phyloP scores from a whole-genome alignment of 2,797 vertebrate genomes.

The Tapera naevia region DNA sequence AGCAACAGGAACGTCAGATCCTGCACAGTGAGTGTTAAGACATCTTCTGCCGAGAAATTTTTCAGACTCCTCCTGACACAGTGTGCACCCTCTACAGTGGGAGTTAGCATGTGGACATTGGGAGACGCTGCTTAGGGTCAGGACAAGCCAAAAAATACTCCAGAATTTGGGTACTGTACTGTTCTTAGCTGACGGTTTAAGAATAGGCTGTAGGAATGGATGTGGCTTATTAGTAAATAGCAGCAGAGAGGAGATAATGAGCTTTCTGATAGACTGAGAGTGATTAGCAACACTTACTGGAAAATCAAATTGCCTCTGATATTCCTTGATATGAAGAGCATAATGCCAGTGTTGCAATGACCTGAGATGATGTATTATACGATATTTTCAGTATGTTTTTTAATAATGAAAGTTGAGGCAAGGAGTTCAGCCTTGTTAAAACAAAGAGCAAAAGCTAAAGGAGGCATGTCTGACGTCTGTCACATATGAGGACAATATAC shows the following conservation, averaged over 20 bases:
- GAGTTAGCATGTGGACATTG: neutral
- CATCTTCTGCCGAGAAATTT: neutral
- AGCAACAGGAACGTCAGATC: neutral
- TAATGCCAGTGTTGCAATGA: neutral
- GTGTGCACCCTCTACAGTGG: neutral
- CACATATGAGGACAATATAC: neutral
- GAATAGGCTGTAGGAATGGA: neutral
- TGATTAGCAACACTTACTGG: neutral
- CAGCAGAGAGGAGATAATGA: neutral
- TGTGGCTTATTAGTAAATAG: neutral
- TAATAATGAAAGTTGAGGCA: neutral
- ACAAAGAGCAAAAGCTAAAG: neutral
- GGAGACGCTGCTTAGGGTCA: neutral
- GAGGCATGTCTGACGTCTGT: neutral
- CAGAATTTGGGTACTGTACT: neutral
- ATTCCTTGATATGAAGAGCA: neutral
- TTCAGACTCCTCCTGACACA: neutral
- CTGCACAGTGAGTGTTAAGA: neutral
- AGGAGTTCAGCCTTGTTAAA: neutral
- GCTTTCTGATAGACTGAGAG: neutral
- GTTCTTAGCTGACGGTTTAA: neutral
- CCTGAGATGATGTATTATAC: neutral
- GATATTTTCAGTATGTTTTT: neutral
- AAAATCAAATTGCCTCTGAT: neutral
- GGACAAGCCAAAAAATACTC: neutral